Evolutionary conservation across 2,113 vertebrate species (phyloP).

Genomic region (Ranitomeya variabilis): DNA sequence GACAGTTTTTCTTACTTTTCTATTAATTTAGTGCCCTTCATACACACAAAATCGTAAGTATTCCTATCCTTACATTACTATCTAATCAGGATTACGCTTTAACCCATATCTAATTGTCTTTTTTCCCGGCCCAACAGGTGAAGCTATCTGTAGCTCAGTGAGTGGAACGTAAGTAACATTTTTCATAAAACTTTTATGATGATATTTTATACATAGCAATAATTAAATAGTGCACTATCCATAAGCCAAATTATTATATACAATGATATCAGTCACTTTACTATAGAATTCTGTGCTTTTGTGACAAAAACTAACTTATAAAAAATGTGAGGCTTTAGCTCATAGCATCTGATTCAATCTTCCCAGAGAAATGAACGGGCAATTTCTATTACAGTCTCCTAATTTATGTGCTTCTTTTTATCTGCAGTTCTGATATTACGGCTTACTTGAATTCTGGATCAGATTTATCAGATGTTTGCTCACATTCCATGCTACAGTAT

Average conservation of each 20-base stretch:
- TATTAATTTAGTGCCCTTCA: background rate
- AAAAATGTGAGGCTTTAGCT: too few species aligned
- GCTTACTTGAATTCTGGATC: background rate
- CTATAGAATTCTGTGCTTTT: too few species aligned
- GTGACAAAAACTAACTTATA: too few species aligned
- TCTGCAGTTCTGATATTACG: conserved; percentile 53
- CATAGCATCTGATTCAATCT: too few species aligned
- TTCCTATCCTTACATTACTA: too few species aligned
- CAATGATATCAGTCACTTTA: too few species aligned
- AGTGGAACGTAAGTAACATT: background rate
- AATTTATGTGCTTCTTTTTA: background rate
- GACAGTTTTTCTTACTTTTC: background rate
- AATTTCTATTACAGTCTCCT: background rate
- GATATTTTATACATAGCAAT: too few species aligned
- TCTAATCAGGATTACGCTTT: background rate
- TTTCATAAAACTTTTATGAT: too few species aligned
- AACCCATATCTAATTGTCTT: background rate
- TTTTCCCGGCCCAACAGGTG: background rate
- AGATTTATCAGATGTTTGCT: background rate
- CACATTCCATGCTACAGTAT: conserved; percentile 51
- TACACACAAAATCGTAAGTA: background rate
- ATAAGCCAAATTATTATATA: too few species aligned
- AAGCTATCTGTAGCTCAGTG: background rate
- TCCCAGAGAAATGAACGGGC: too few species aligned
- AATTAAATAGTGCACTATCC: too few species aligned